These are phyloP conservation scores for Limosa lapponica DNA, from an alignment of 2,797 vertebrate genomes.

Conservation along the genomic window DNA sequence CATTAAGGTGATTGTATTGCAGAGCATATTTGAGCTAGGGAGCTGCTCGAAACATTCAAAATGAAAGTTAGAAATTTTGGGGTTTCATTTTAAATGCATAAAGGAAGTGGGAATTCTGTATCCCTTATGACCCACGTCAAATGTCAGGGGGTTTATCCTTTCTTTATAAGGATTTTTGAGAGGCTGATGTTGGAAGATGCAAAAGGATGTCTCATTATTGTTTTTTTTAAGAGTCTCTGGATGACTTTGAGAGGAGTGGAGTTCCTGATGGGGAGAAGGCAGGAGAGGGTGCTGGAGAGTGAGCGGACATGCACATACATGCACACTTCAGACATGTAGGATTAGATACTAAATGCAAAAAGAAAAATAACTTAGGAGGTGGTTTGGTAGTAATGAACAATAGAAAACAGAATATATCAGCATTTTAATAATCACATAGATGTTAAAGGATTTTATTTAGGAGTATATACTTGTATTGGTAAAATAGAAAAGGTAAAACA, in stretches of 20 bases:
- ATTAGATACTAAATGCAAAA: not conserved
- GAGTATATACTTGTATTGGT: not conserved
- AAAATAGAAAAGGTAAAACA: not conserved
- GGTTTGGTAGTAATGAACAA: not conserved
- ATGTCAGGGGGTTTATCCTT: not conserved
- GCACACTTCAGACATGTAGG: accelerated
- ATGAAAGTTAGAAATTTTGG: not conserved
- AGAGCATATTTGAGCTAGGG: not conserved
- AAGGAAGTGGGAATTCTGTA: not conserved
- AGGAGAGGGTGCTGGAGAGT: not conserved
- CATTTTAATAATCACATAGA: not conserved
- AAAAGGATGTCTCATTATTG: not conserved
- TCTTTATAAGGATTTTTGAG: not conserved
- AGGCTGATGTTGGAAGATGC: not conserved
- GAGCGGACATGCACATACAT: accelerated
- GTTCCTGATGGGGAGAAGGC: not conserved
- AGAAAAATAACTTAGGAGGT: not conserved
- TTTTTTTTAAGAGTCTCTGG: not conserved
- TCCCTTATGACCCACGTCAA: not conserved
- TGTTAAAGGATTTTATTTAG: not conserved
- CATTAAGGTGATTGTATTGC: not conserved
- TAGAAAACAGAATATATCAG: not conserved
- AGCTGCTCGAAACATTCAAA: not conserved
- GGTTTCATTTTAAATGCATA: not conserved
- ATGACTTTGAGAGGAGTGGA: not conserved